Conservation (phyloP, 1,140 invertebrate genomes). For the Drosophila sp. region DNA sequence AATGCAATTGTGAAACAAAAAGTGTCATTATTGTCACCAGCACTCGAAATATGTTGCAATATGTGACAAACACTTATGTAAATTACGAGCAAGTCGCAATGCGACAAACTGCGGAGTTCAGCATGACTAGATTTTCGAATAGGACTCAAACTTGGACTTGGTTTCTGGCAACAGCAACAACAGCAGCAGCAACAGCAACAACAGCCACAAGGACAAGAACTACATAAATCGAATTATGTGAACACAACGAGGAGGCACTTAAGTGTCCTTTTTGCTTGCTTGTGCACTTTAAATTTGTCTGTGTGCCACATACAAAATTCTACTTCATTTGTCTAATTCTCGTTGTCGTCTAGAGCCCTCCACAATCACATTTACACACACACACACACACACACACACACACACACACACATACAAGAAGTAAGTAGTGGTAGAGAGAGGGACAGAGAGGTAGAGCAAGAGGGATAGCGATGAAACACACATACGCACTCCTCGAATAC, state of each 20-base stretch:
- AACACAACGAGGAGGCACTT: constrained; percentile 69
- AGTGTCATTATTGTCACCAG: constrained; percentile 54
- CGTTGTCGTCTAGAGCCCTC: constrained; percentile 60
- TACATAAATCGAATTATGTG: constrained; percentile 80
- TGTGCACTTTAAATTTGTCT: constrained; percentile 52
- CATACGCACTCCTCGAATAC: constrained; percentile 66
- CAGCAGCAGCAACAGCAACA: neutral
- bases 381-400: no score
- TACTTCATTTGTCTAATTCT: constrained; percentile 82
- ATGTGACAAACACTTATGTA: constrained; percentile 55
- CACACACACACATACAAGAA: no score
- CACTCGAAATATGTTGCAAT: constrained; percentile 48
- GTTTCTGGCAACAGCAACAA: constrained; percentile 4
- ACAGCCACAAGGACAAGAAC: constrained; percentile 33
- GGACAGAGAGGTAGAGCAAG: no score
- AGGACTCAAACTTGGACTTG: constrained; percentile 14
- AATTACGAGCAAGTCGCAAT: constrained; percentile 51
- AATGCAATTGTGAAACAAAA: constrained; percentile 50
- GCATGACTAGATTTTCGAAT: constrained; percentile 24
- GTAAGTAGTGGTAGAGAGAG: no score
- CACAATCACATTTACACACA: constrained; percentile 46
- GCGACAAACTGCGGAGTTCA: constrained; percentile 36
- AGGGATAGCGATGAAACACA: constrained; percentile 4
- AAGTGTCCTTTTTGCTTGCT: constrained; percentile 64
- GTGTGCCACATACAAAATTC: constrained; percentile 66